These are phyloP conservation scores for Anastrepha obliqua DNA, from an alignment of 1,140 invertebrate genomes.

Conservation along the genomic window DNA sequence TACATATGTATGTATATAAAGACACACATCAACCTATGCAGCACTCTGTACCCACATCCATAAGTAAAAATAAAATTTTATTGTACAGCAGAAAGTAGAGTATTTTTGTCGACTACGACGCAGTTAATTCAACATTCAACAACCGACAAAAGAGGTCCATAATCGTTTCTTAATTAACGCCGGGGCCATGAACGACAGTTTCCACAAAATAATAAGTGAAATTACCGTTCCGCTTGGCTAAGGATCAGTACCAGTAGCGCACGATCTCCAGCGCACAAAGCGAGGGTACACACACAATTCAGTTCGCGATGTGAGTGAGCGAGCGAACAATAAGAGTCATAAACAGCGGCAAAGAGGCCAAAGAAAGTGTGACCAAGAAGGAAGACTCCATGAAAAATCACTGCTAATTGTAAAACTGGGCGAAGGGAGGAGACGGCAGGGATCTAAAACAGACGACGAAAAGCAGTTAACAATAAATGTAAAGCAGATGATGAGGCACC, in stretches of 20 bases:
- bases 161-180: constrained; percentile 53
- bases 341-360: background rate
- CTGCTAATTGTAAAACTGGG: background rate
- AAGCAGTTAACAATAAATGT: background rate
- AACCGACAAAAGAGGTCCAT: constrained; percentile 50
- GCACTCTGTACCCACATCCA: no score
- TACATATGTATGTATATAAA: no score
- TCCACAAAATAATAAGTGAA: constrained; percentile 49
- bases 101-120: background rate
- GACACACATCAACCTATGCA: no score
- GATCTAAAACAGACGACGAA: background rate
- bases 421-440: background rate
- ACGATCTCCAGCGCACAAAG: background rate
- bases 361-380: constrained; percentile 40
- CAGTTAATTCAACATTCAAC: constrained; percentile 46
- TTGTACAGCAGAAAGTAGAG: background rate
- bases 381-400: background rate
- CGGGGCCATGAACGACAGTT: constrained; percentile 43
- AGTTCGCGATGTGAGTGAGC: background rate
- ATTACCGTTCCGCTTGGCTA: constrained; percentile 35
- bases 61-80: background rate
- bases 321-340: background rate
- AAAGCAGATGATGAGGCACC: background rate
- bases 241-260: constrained; percentile 51
- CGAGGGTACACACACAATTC: background rate